phyloP scores from a whole-genome alignment of 1,140 invertebrate genomes.

The Periplaneta americana region DNA sequence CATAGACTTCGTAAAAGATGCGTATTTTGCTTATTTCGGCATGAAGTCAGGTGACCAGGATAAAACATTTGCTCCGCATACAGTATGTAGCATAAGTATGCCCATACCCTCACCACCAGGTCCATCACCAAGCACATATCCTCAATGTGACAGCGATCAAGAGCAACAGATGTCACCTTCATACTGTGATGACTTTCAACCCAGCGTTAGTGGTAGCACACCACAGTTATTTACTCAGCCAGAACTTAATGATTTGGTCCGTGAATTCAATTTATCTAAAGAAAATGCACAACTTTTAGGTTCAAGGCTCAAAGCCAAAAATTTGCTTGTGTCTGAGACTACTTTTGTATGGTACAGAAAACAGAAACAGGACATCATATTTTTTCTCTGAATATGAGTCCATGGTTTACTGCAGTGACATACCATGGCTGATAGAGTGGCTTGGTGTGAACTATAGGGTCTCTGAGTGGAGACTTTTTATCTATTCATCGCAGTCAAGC shows the following conservation, averaged over 20 bases:
- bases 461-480: slow-evolving; percentile 29
- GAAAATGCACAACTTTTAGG: slow-evolving; percentile 17
- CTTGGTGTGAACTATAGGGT: slow-evolving; percentile 25
- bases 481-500: slow-evolving; percentile 29
- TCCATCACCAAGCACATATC: too few relatives aligned
- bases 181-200: too few relatives aligned
- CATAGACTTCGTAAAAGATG: too few relatives aligned
- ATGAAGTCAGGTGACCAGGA: background rate
- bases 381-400: slow-evolving; percentile 23
- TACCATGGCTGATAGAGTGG: slow-evolving; percentile 24
- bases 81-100: too few relatives aligned
- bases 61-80: too few relatives aligned
- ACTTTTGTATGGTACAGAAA: slow-evolving; percentile 14
- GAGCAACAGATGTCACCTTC: too few relatives aligned
- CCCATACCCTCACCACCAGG: too few relatives aligned
- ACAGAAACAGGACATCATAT: slow-evolving; percentile 14
- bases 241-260: background rate
- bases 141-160: too few relatives aligned
- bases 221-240: background rate
- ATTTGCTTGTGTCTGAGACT: slow-evolving; percentile 13
- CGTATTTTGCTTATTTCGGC: background rate
- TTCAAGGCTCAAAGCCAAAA: slow-evolving; percentile 19
- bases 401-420: slow-evolving; percentile 26
- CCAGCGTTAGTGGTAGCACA: too few relatives aligned
- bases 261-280: slow-evolving; percentile 13